Percentiles rank a stretch among this genome's conserved stretches.
Evolutionary conservation across 2,888 invertebrate species (phyloP).

Genomic region (Linnaemya tessellans): DNA sequence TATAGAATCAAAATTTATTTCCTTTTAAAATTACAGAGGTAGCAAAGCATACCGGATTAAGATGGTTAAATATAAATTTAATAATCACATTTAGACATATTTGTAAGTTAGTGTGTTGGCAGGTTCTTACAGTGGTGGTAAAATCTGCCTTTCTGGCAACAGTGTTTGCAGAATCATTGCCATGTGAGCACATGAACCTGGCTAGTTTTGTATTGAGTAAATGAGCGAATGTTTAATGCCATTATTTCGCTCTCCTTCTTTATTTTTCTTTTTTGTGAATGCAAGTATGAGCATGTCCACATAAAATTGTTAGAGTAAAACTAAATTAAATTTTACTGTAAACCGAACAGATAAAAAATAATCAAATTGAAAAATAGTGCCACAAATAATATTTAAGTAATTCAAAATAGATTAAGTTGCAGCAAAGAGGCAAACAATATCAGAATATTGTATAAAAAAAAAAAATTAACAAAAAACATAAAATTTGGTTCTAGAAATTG

Average conservation of each 20-base stretch:
- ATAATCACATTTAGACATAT: too few relatives aligned
- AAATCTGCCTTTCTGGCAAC: too few relatives aligned
- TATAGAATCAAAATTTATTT: too few relatives aligned
- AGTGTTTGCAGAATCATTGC: slow-evolving; percentile 53
- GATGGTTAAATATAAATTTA: too few relatives aligned
- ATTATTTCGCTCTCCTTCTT: slow-evolving; percentile 6
- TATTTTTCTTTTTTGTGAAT: not conserved
- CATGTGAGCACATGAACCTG: slow-evolving; percentile 54
- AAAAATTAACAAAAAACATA: too few relatives aligned
- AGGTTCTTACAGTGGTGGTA: too few relatives aligned
- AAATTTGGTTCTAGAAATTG: too few relatives aligned
- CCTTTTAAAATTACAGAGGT: too few relatives aligned
- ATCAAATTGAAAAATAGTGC: not conserved
- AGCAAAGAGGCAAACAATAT: not conserved
- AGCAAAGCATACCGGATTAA: too few relatives aligned
- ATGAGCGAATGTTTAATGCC: slow-evolving; percentile 1
- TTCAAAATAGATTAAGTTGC: not conserved
- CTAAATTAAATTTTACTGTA: not conserved
- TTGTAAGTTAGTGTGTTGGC: too few relatives aligned
- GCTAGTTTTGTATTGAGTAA: slow-evolving; percentile 33
- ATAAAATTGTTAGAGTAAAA: not conserved
- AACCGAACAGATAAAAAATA: not conserved
- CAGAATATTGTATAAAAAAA: not conserved
- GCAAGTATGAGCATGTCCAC: slow-evolving; percentile 20
- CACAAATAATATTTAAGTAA: not conserved